Evolutionary conservation across 2,797 vertebrate genomes (phyloP), one percentile per base, ranked within the genome.

Genomic region (Gallinago stenura): DNA sequence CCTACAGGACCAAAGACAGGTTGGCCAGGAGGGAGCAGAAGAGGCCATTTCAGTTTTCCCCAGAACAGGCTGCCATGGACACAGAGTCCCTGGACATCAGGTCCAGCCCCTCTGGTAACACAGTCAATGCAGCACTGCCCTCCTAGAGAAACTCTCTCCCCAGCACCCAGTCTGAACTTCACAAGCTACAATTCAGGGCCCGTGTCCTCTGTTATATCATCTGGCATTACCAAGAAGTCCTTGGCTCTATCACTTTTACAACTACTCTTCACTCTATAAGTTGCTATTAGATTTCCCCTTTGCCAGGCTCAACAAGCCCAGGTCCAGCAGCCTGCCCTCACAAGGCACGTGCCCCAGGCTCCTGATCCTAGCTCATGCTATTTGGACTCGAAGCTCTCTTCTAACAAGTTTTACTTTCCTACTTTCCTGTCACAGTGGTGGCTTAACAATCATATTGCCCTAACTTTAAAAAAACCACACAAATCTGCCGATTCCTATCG

Each of bases 311-410:
- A 65, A 31, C 31, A 50, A n/a, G n/a, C 14, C 33, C 8, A 69
- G 68, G 30, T 77, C 33, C 62, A 5, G 3, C 24, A 14, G 35
- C 0, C 0, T 7, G 8, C n/a, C 48, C 31, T 53, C 65, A 10
- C 0, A 22, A 68, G 33, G 51, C 7, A 12, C 1, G 0, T 15
- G 28, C 11, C 71, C 30, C 10, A 54, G 48, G 45, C 54, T 78
- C 19, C n/a, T 41, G 31, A 37, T 17, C 33, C 26, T 45, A 45
- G 51, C 16, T 46, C 12, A 0, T 26, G 33, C 28, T 72, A 26
- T 39, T 57, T 28, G 22, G 37, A 8, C 50, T 48, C 12, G 21
- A 70, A 83, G 35, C 35, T 73, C 53, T 56, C 18, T 19, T 54
- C 13, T 17, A 79, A 45, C 22, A 39, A 72, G 21, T 24, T 78